A percentile compares a stretch with the other conserved stretches of the same genome.
Evolutionary conservation across 1,140 invertebrate genomes (phyloP).

Genomic region (Thereuonema tuberculata): DNA sequence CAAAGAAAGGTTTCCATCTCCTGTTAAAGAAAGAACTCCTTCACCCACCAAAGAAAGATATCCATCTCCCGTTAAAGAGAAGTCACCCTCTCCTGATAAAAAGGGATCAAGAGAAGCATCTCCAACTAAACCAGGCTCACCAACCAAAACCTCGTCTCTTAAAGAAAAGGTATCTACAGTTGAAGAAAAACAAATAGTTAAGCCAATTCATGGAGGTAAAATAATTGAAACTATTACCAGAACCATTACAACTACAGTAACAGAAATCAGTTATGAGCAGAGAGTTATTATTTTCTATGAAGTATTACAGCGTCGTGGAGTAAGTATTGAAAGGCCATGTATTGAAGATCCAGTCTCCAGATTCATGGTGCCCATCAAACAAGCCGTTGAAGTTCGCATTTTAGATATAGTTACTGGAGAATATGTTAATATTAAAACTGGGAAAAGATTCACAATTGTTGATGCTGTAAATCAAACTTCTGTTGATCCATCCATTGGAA

Average conservation of each 20-base stretch:
- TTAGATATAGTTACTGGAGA: constrained; percentile 4
- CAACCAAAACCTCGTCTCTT: no score
- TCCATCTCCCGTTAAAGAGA: no score
- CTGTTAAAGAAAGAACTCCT: no score
- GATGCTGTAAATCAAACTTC: background rate
- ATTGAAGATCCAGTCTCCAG: background rate
- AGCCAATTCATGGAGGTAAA: no score
- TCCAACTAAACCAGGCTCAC: background rate
- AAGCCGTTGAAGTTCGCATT: background rate
- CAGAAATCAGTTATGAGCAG: background rate
- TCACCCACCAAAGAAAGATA: no score
- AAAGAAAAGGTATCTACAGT: no score
- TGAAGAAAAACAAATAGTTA: no score
- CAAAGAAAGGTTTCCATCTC: no score
- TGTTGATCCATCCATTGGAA: background rate
- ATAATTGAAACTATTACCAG: background rate
- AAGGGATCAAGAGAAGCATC: background rate
- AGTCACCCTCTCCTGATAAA: no score
- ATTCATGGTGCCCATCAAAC: background rate
- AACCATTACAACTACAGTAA: background rate
- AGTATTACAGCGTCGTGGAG: background rate
- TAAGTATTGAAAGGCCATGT: background rate
- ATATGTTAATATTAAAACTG: constrained; percentile 1
- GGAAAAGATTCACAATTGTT: background rate
- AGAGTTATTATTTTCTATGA: constrained; percentile 2